Evolutionary conservation across 2,888 invertebrate species (phyloP).

Genomic region (Agrotis segetum): DNA sequence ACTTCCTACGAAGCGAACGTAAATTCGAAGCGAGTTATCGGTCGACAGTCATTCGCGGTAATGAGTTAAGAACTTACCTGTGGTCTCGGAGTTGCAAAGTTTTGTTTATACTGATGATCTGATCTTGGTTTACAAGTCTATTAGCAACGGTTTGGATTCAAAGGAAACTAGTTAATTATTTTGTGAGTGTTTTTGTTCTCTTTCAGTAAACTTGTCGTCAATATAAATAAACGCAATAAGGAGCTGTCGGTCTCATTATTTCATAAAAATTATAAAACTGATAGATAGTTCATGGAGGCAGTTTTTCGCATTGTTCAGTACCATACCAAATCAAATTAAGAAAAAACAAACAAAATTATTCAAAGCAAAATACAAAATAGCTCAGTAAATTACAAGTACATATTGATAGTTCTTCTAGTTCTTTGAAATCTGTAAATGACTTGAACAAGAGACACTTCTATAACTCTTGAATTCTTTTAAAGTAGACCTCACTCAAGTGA

Average conservation of each 20-base stretch:
- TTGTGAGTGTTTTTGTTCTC: slow-evolving; percentile 3
- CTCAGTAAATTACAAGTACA: neutral
- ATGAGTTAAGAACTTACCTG: slow-evolving; percentile 70
- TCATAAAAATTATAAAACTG: no score
- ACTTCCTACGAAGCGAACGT: slow-evolving; percentile 55
- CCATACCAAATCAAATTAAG: no score
- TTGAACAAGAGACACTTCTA: neutral
- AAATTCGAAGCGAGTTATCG: slow-evolving; percentile 69
- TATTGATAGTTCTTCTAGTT: neutral
- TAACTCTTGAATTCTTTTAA: neutral
- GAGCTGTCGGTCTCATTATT: no score
- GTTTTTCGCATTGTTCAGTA: no score
- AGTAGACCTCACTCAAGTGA: neutral
- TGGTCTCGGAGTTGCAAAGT: slow-evolving; percentile 48
- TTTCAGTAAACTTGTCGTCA: neutral
- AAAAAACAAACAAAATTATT: no score
- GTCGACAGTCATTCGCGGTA: slow-evolving; percentile 65
- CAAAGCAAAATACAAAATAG: neutral
- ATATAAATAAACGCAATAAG: no score
- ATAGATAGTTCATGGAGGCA: no score
- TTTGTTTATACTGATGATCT: slow-evolving; percentile 51
- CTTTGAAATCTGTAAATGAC: neutral
- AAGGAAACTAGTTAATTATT: slow-evolving; percentile 7
- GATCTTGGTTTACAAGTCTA: slow-evolving; percentile 49
- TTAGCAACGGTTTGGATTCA: slow-evolving; percentile 36